Evolutionary conservation across 2,888 invertebrate species (phyloP).

Genomic region (Calameuta pallipes): DNA sequence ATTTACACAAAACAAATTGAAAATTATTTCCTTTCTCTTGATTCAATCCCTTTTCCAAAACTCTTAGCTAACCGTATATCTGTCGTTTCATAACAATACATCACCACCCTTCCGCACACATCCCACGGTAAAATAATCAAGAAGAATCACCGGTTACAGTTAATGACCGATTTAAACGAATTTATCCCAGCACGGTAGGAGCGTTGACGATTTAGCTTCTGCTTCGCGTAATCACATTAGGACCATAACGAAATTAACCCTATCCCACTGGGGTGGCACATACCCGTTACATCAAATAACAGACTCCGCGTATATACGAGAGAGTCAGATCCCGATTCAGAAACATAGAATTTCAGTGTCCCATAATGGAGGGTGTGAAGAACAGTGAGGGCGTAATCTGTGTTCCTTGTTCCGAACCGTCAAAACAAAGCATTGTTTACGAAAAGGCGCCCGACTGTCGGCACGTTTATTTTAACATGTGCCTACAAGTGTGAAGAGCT

Average conservation of each 20-base stretch:
- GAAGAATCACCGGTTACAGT: neutral
- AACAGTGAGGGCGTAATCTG: neutral
- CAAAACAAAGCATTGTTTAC: conserved; percentile 7
- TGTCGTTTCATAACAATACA: neutral
- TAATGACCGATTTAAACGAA: neutral
- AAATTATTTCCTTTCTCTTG: neutral
- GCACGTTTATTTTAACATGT: conserved; percentile 1
- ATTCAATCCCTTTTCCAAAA: neutral
- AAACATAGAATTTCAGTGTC: neutral
- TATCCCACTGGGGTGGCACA: neutral
- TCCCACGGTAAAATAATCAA: neutral
- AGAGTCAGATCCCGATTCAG: neutral
- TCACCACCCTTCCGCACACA: neutral
- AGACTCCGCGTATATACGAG: neutral
- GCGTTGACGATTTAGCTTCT: neutral
- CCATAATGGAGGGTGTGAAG: neutral
- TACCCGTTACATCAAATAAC: neutral
- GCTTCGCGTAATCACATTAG: neutral
- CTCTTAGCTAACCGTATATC: neutral
- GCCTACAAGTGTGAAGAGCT: neutral
- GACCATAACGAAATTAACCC: neutral
- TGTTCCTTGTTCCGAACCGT: neutral
- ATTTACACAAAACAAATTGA: neutral
- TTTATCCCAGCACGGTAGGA: neutral
- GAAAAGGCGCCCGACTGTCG: neutral